phyloP scores from a whole-genome alignment of 1,140 invertebrate species.

The Solenopsis fugax region DNA sequence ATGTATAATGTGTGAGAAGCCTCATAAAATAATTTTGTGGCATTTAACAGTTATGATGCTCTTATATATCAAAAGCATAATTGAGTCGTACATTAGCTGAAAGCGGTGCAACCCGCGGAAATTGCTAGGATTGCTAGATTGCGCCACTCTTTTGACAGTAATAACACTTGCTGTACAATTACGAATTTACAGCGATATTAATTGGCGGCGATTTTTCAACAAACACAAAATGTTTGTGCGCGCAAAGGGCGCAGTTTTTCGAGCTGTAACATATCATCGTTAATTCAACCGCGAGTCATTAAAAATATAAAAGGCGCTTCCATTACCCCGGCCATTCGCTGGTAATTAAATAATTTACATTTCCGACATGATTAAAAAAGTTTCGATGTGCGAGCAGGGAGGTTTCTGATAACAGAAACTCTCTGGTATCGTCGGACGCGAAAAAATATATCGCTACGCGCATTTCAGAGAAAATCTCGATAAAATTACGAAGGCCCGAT shows the following conservation, averaged over 20 bases:
- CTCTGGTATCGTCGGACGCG: constrained; percentile 27
- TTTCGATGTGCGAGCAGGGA: constrained; percentile 31
- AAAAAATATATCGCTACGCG: constrained; percentile 48
- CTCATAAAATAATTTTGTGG: neutral
- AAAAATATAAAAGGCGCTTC: constrained; percentile 56
- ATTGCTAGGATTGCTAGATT: neutral
- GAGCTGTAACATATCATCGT: constrained; percentile 41
- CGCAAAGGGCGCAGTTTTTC: constrained; percentile 29
- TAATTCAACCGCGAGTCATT: constrained; percentile 54
- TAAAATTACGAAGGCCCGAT: constrained; percentile 59
- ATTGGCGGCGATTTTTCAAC: constrained; percentile 26
- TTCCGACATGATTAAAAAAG: constrained; percentile 56
- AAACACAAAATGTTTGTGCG: constrained; percentile 10
- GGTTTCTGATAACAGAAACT: constrained; percentile 22
- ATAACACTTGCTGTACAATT: constrained; percentile 3
- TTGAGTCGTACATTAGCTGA: neutral
- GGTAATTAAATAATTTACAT: constrained; percentile 65
- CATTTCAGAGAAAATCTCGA: constrained; percentile 57
- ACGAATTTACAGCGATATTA: constrained; percentile 27
- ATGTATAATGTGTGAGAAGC: neutral
- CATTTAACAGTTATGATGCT: constrained; percentile 4
- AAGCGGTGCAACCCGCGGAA: neutral
- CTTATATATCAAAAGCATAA: constrained; percentile 3
- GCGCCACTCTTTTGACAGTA: neutral
- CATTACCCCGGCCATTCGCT: constrained; percentile 33